These are phyloP conservation scores for Brachynemurus nebulosus DNA, from an alignment of 2,888 invertebrate genomes.

Conservation along the genomic window DNA sequence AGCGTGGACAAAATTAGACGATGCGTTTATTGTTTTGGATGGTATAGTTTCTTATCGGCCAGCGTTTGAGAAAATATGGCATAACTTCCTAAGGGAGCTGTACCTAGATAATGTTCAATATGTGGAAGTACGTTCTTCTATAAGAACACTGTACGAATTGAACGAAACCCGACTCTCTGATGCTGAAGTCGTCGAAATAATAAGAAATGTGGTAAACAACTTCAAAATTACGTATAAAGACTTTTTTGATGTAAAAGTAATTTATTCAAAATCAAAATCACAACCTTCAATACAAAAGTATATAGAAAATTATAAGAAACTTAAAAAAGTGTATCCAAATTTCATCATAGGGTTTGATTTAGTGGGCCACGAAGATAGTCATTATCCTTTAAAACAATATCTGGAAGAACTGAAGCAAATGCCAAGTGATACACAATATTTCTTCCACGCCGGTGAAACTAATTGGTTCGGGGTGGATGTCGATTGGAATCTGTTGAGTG, in stretches of 20 bases:
- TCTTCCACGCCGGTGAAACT: slow-evolving; percentile 74
- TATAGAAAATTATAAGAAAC: slow-evolving; percentile 22
- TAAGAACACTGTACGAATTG: slow-evolving; percentile 50
- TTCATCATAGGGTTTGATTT: slow-evolving; percentile 67
- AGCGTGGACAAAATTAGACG: slow-evolving; percentile 43
- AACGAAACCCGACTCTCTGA: slow-evolving; percentile 41
- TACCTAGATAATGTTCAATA: slow-evolving; percentile 55
- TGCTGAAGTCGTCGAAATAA: slow-evolving; percentile 42
- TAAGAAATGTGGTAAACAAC: slow-evolving; percentile 38
- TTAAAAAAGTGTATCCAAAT: slow-evolving; percentile 42
- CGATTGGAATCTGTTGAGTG: slow-evolving; percentile 64
- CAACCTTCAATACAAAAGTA: slow-evolving; percentile 27
- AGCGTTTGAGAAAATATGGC: slow-evolving; percentile 50
- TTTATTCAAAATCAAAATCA: slow-evolving; percentile 44
- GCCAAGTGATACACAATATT: slow-evolving; percentile 43
- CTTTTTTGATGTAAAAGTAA: slow-evolving; percentile 53
- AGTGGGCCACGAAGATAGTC: slow-evolving; percentile 65
- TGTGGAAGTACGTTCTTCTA: slow-evolving; percentile 48
- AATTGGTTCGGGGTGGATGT: slow-evolving; percentile 57
- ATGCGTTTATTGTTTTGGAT: slow-evolving; percentile 38
- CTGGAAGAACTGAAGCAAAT: slow-evolving; percentile 38
- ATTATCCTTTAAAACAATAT: slow-evolving; percentile 46
- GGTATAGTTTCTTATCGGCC: slow-evolving; percentile 46
- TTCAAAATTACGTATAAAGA: slow-evolving; percentile 46
- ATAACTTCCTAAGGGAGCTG: slow-evolving; percentile 45